Conservation (phyloP, 1,140 invertebrate genomes). For the Cherax quadricarinatus region DNA sequence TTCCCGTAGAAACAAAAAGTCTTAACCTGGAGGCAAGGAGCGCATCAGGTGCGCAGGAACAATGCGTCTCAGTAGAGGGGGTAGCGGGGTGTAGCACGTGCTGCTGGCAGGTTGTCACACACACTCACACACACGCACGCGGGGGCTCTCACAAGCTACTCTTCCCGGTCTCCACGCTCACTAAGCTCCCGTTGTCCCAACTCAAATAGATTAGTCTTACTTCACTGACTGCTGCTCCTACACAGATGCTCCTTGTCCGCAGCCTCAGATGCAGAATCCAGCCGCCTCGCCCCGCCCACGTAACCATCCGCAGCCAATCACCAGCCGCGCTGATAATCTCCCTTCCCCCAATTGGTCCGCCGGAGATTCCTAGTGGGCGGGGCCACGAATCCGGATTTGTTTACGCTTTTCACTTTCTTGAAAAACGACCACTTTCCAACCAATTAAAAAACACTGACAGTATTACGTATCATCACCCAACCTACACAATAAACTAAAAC, state of each 20-base stretch:
- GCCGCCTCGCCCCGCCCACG: neutral
- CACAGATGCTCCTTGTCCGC: constrained; percentile 42
- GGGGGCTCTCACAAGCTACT: neutral
- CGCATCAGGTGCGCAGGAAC: neutral
- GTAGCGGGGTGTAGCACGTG: neutral
- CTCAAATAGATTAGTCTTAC: constrained; percentile 66
- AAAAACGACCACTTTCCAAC: neutral
- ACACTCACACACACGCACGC: constrained; percentile 24
- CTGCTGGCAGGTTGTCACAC: neutral
- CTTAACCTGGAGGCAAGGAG: neutral
- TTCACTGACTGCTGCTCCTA: constrained; percentile 58
- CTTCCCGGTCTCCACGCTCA: constrained; percentile 9
- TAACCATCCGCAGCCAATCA: neutral
- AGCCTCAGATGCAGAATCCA: constrained; percentile 31
- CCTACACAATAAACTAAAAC: no score
- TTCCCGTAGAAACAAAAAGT: neutral
- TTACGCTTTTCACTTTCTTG: constrained; percentile 6
- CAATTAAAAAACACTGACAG: neutral
- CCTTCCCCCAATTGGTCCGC: constrained; percentile 3
- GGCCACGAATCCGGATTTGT: neutral
- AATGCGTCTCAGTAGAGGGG: neutral
- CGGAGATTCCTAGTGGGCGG: constrained; percentile 24
- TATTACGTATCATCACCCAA: neutral
- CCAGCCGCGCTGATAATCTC: neutral
- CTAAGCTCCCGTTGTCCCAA: constrained; percentile 55